Conservation (phyloP, 1,140 invertebrate species). For the Drosophila rufa region DNA sequence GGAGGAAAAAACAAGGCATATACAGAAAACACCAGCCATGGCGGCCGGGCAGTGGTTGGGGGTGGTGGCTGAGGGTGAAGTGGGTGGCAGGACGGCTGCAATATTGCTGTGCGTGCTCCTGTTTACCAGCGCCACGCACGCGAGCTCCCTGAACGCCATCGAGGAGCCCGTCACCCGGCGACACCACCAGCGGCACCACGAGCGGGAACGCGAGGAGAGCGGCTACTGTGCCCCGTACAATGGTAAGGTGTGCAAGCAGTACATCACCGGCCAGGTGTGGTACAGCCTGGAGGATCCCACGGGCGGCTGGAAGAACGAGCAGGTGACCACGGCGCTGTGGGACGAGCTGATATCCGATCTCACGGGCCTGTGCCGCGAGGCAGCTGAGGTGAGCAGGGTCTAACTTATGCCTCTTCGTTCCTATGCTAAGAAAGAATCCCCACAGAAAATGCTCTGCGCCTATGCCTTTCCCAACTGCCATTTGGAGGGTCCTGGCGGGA, state of each 20-base stretch:
- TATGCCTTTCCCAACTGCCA: constrained; percentile 96
- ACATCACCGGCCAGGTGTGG: constrained; percentile 92
- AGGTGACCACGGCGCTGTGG: constrained; percentile 93
- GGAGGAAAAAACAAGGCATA: constrained; percentile 36
- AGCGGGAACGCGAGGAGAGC: constrained; percentile 66
- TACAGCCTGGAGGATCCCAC: constrained; percentile 90
- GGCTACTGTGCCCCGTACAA: constrained; percentile 95
- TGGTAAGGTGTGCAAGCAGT: constrained; percentile 94
- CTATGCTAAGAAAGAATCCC: constrained; percentile 26
- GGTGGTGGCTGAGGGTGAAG: constrained; percentile 18
- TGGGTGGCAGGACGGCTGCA: constrained; percentile 16
- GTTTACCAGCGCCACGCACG: constrained; percentile 56
- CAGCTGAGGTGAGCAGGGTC: constrained; percentile 89
- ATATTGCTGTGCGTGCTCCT: constrained; percentile 70
- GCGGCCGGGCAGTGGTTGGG: constrained; percentile 41
- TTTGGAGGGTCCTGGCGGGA: constrained; percentile 86
- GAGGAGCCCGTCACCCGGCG: constrained; percentile 62
- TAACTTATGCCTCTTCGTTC: not conserved
- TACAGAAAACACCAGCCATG: constrained; percentile 59
- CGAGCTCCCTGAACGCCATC: constrained; percentile 68
- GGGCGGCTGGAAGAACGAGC: constrained; percentile 93
- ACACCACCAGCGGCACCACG: constrained; percentile 73
- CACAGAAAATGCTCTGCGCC: constrained; percentile 93
- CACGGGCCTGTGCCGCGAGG: constrained; percentile 92
- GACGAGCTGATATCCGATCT: constrained; percentile 92